A percentile compares a stretch with the other conserved stretches of the same genome.
These are phyloP conservation scores for Alauda arvensis DNA, from an alignment of 2,797 vertebrate genomes.

Conservation along the genomic window DNA sequence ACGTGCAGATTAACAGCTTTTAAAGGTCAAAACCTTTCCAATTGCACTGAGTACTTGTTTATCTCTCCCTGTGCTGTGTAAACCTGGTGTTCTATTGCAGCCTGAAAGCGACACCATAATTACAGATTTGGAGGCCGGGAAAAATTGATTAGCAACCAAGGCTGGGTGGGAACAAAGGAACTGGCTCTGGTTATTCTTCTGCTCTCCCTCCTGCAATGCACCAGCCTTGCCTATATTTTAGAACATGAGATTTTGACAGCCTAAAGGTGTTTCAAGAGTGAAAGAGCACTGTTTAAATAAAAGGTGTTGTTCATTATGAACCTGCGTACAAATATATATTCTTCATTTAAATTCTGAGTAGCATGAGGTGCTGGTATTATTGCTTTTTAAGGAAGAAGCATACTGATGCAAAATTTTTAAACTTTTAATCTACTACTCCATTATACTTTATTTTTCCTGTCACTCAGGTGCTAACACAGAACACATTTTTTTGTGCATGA, in stretches of 20 bases:
- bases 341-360: neutral
- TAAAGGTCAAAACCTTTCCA: slow-evolving; percentile 66
- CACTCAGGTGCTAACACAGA: neutral
- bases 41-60: slow-evolving; percentile 59
- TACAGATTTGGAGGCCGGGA: slow-evolving; percentile 47
- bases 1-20: slow-evolving; percentile 62
- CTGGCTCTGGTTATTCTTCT: neutral
- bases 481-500: neutral
- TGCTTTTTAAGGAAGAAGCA: neutral
- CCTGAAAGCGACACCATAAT: slow-evolving; percentile 56
- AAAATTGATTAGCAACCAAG: slow-evolving; percentile 46
- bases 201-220: neutral
- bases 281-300: neutral
- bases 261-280: neutral
- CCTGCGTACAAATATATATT: neutral
- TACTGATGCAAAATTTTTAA: neutral
- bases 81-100: slow-evolving; percentile 54
- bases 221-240: neutral
- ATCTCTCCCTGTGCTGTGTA: slow-evolving; percentile 56
- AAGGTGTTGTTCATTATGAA: neutral
- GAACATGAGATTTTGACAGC: neutral
- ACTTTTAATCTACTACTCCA: neutral
- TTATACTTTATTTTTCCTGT: neutral
- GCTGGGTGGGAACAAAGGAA: slow-evolving; percentile 33
- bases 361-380: neutral